Evolutionary conservation across 1,140 invertebrate species (phyloP).

Genomic region (Drosophila erecta): DNA sequence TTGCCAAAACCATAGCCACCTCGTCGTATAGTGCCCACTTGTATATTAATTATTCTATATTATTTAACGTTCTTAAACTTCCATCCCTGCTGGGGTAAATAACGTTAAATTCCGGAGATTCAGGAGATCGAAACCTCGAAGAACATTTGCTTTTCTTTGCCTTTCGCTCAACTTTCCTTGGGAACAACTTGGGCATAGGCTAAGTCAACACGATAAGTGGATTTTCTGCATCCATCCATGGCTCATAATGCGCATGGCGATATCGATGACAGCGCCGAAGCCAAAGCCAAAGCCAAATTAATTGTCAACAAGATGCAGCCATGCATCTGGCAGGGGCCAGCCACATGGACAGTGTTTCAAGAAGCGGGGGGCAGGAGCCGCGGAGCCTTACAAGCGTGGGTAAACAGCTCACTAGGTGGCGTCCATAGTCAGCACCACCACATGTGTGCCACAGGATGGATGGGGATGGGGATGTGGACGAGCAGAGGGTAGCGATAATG

Average conservation of each 20-base stretch:
- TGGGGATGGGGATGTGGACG: not conserved
- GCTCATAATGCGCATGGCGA: conserved; percentile 52
- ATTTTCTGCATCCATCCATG: conserved; percentile 35
- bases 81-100: too few relatives aligned
- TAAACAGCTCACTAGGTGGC: conserved; percentile 28
- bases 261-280: conserved; percentile 58
- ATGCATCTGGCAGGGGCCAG: conserved; percentile 43
- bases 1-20: too few relatives aligned
- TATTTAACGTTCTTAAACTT: too few relatives aligned
- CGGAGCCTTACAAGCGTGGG: not conserved
- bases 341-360: conserved; percentile 55
- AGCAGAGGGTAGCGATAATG: conserved; percentile 35
- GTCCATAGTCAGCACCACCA: conserved; percentile 31
- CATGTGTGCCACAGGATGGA: conserved; percentile 10
- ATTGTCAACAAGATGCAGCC: conserved; percentile 76
- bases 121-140: not conserved
- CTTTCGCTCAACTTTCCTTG: not conserved
- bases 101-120: too few relatives aligned
- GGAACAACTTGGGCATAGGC: conserved; percentile 18
- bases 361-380: conserved; percentile 10
- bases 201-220: conserved; percentile 43
- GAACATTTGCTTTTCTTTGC: conserved; percentile 4
- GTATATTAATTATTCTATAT: too few relatives aligned
- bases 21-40: too few relatives aligned
- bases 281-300: conserved; percentile 74